These are phyloP conservation scores for Centrocercus urophasianus DNA, from an alignment of 2,113 vertebrate genomes.

Conservation along the genomic window DNA sequence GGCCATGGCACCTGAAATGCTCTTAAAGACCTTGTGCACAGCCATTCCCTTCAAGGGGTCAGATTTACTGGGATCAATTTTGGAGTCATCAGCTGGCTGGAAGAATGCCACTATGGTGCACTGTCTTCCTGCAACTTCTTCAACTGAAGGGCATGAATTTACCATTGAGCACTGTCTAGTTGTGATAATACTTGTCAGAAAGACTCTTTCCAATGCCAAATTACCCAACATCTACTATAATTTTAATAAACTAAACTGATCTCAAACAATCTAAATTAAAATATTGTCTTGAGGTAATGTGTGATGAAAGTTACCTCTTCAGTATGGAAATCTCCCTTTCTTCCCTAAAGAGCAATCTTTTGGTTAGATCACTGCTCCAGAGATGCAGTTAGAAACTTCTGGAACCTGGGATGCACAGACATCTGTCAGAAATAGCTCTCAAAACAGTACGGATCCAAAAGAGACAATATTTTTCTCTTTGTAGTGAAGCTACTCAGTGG, in stretches of 20 bases:
- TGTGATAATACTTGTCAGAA: background rate
- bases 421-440: background rate
- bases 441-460: background rate
- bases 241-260: background rate
- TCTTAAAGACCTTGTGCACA: background rate
- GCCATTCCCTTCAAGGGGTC: background rate
- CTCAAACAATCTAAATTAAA: background rate
- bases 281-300: background rate
- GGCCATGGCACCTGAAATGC: background rate
- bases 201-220: background rate
- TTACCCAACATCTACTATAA: background rate
- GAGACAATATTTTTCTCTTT: background rate
- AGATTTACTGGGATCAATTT: background rate
- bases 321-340: background rate
- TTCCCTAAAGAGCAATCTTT: background rate
- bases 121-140: background rate
- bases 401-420: background rate
- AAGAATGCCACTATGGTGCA: rapidly evolving
- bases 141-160: background rate
- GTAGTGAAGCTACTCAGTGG: background rate
- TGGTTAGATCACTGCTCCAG: background rate
- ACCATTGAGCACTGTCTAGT: background rate
- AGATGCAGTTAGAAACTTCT: background rate
- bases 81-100: background rate
- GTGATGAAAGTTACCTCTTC: background rate